These are phyloP conservation scores for Cylindroiulus punctatus DNA, from an alignment of 2,888 invertebrate genomes.

Conservation along the genomic window DNA sequence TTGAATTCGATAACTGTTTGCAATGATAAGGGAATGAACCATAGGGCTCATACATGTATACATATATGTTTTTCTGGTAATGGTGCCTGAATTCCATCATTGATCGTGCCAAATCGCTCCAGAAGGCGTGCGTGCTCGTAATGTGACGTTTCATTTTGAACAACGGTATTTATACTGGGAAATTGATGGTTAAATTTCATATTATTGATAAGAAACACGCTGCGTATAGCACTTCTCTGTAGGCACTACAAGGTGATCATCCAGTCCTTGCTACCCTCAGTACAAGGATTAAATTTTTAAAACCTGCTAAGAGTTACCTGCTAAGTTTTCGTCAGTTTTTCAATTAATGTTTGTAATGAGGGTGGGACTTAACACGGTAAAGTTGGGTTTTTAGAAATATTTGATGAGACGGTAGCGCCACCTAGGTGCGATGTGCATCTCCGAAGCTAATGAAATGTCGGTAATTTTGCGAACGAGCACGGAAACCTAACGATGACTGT, in stretches of 20 bases:
- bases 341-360: too few species aligned
- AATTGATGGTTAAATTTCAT: neutral
- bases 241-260: too few species aligned
- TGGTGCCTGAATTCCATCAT: neutral
- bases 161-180: neutral
- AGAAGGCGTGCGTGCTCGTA: neutral
- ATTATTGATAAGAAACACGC: neutral
- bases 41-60: neutral
- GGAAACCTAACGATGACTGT: constrained; percentile 17
- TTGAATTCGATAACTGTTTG: neutral
- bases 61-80: neutral
- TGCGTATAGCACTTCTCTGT: neutral
- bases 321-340: too few species aligned
- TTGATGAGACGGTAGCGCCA: neutral
- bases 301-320: too few species aligned
- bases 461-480: neutral
- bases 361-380: too few species aligned
- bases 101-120: neutral
- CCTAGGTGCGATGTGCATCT: neutral
- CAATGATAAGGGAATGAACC: neutral
- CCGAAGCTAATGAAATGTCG: neutral
- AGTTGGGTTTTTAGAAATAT: too few species aligned
- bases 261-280: too few species aligned
- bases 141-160: neutral
- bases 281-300: too few species aligned